phyloP scores from a whole-genome alignment of 2,888 invertebrate genomes.

The Dorcus hopei region DNA sequence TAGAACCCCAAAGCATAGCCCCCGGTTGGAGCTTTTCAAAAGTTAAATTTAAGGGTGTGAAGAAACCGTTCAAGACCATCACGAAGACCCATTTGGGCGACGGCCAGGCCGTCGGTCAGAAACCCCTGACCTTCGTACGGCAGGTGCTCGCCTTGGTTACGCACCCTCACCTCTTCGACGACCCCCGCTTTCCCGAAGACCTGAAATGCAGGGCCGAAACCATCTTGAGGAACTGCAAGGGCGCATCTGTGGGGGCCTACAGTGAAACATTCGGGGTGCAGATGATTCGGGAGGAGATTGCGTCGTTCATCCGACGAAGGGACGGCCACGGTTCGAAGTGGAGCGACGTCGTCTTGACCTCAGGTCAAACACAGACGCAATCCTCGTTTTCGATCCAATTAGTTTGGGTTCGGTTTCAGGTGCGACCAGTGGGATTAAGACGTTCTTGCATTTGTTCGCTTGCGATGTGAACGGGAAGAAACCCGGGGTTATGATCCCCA shows the following conservation, averaged over 20 bases:
- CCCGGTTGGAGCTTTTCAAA: no score
- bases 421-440: slow-evolving; percentile 23
- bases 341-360: slow-evolving; percentile 69
- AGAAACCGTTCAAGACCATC: slow-evolving; percentile 83
- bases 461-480: slow-evolving; percentile 38
- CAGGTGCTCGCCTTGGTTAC: slow-evolving; percentile 80
- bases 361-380: neutral
- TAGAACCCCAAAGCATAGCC: slow-evolving; percentile 29
- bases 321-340: slow-evolving; percentile 68
- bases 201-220: slow-evolving; percentile 67
- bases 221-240: slow-evolving; percentile 65
- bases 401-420: slow-evolving; percentile 13
- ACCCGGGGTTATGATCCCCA: slow-evolving; percentile 70
- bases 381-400: no score
- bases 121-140: slow-evolving; percentile 85
- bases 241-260: slow-evolving; percentile 80
- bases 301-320: slow-evolving; percentile 76
- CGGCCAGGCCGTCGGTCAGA: slow-evolving; percentile 92
- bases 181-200: slow-evolving; percentile 71
- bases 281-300: slow-evolving; percentile 76
- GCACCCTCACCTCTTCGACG: slow-evolving; percentile 66
- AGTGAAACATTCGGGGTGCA: slow-evolving; percentile 83
- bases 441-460: slow-evolving; percentile 43
- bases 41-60: slow-evolving; percentile 58
- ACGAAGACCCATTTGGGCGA: slow-evolving; percentile 95